Evolutionary conservation across 2,888 invertebrate species (phyloP), one percentile per base, ranked within the genome.

Genomic region (Pristionchus japonicus): DNA sequence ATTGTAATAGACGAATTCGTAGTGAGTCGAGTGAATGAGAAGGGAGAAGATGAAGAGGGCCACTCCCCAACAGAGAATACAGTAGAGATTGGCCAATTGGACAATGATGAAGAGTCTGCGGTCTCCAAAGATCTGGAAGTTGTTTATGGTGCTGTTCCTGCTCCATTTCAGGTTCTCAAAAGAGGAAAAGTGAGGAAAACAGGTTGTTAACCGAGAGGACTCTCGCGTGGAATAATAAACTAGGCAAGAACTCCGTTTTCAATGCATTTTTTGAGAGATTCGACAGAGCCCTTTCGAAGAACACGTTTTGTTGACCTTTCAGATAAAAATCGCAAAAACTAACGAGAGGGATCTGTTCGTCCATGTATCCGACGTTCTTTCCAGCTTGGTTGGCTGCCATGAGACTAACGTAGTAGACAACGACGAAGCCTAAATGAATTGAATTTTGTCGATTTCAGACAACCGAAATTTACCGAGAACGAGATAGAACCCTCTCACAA

Each of bases 1-100:
- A 64, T 85, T 85, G 85, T 47, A 85, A 17, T 85, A 64, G 15
- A 17, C 20, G 64, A 85, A 85, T 49, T 85, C 85, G 61, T 37
- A 64, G 17, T 85, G 57, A 11, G 85, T 64, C 15, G 85, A 34
- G 43, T 85, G 85, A 37, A 85, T 52, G 43, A 85, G 37, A 23
- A 85, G 9, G 17, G 64, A 34, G 23, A 85, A 85, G 34, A 31
- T 64, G 85, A 85, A 85, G 11, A 85, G 15, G 17, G 85, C 64
- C 6, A 85, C 85, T 27, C 37, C 20, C 85, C 85, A 85, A 9
- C 64, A 57, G 1, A 85, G 64, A 34, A 37, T 6, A 4, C 23
- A 31, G 31, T 85, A 85, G 9, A 85, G 23, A 64, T 31, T 11
- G 17, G 13, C 17, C 0, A 64, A 6, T 37, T 85, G 40, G 64